A percentile compares a stretch with the other conserved stretches of the same genome.
phyloP scores from a whole-genome alignment of 2,888 invertebrate genomes.

The Patella ulyssiponensis region DNA sequence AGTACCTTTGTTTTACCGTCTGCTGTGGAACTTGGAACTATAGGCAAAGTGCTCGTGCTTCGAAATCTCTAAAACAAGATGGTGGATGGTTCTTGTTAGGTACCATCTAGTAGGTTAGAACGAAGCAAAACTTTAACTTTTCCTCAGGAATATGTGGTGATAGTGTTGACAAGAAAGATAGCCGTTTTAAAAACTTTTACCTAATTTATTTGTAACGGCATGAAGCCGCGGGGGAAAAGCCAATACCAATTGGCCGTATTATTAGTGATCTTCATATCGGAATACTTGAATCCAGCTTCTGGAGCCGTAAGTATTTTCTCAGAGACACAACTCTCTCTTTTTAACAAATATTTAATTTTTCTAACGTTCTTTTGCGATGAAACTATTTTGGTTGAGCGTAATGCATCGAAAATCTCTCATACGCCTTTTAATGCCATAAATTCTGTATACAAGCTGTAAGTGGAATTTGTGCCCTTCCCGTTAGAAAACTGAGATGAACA shows the following conservation, averaged over 20 bases:
- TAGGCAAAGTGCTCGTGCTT: constrained; percentile 18
- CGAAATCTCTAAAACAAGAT: constrained; percentile 30
- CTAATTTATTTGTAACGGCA: constrained; percentile 6
- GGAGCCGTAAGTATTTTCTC: constrained; percentile 42
- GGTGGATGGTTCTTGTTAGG: constrained; percentile 20
- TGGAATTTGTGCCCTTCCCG: too few species aligned
- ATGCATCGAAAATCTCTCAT: too few species aligned
- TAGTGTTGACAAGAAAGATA: constrained; percentile 3
- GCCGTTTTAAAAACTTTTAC: neutral
- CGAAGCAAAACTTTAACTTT: neutral
- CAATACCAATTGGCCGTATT: constrained; percentile 34
- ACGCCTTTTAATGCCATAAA: too few species aligned
- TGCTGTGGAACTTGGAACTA: constrained; percentile 21
- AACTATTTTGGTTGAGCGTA: too few species aligned
- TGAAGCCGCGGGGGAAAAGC: constrained; percentile 30
- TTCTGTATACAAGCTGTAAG: too few species aligned
- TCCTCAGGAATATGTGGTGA: constrained; percentile 12
- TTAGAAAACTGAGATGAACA: too few species aligned
- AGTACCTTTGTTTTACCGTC: constrained; percentile 34
- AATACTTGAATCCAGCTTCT: constrained; percentile 38
- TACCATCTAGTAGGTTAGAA: neutral
- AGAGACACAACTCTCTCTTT: too few species aligned
- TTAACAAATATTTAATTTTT: too few species aligned
- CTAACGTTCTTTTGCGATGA: too few species aligned
- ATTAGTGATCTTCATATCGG: constrained; percentile 33